Conservation (phyloP, 1,140 invertebrate species). For the Asobara japonica region DNA sequence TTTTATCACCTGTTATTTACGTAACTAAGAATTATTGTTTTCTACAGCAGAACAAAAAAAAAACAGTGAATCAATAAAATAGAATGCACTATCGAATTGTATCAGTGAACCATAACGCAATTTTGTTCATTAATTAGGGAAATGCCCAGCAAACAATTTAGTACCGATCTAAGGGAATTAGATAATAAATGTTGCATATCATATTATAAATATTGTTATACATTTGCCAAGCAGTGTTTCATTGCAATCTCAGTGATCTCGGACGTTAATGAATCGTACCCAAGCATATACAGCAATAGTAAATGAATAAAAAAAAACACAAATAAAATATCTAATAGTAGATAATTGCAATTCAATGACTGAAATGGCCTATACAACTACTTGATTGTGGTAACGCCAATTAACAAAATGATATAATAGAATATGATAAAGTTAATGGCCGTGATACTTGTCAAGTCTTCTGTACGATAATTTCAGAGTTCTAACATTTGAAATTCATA, state of each 20-base stretch:
- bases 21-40: slow-evolving; percentile 30
- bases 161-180: slow-evolving; percentile 62
- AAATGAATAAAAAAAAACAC: slow-evolving; percentile 10
- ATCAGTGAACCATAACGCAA: neutral
- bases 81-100: slow-evolving; percentile 32
- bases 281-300: slow-evolving; percentile 14
- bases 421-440: slow-evolving; percentile 14
- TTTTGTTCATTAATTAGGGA: slow-evolving; percentile 19
- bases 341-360: slow-evolving; percentile 12
- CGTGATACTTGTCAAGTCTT: neutral
- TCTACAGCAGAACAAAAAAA: neutral
- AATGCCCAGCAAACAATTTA: slow-evolving; percentile 62
- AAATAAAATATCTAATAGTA: slow-evolving; percentile 30
- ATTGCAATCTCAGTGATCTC: slow-evolving; percentile 43
- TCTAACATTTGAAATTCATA: neutral
- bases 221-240: slow-evolving; percentile 58
- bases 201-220: slow-evolving; percentile 68
- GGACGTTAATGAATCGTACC: slow-evolving; percentile 45
- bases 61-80: slow-evolving; percentile 16
- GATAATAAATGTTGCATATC: slow-evolving; percentile 68
- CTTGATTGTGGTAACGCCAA: neutral
- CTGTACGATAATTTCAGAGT: neutral
- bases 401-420: neutral
- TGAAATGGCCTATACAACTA: slow-evolving; percentile 32
- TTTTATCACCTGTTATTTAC: slow-evolving; percentile 38